Evolutionary conservation across 2,888 invertebrate species (phyloP).

Genomic region (Drosophila subsilvestris): DNA sequence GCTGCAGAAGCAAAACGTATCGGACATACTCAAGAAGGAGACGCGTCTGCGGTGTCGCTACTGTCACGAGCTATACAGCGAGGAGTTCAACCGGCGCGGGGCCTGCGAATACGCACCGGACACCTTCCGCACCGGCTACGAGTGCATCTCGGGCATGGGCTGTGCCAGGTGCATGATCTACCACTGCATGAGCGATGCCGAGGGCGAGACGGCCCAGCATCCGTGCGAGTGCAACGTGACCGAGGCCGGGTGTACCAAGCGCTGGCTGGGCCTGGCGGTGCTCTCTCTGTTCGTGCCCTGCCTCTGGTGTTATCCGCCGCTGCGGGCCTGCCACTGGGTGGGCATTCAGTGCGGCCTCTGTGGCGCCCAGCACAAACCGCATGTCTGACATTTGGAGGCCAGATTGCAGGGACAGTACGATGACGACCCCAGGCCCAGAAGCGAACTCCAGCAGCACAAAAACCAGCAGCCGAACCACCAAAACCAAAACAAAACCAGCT

Average conservation of each 20-base stretch:
- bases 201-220: constrained; percentile 93
- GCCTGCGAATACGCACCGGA: constrained; percentile 95
- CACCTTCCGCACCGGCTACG: constrained; percentile 90
- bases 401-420: constrained; percentile 81
- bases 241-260: constrained; percentile 90
- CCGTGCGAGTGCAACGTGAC: constrained; percentile 91
- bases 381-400: constrained; percentile 85
- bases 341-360: constrained; percentile 92
- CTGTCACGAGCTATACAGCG: constrained; percentile 92
- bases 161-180: constrained; percentile 96
- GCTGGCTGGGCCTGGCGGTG: constrained; percentile 94
- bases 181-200: constrained; percentile 96
- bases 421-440: constrained; percentile 77
- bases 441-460: constrained; percentile 48
- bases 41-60: constrained; percentile 86
- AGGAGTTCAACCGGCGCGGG: constrained; percentile 94
- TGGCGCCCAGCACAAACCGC: constrained; percentile 91
- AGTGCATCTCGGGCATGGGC: constrained; percentile 92
- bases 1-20: constrained; percentile 72
- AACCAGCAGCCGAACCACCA: constrained; percentile 16
- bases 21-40: constrained; percentile 81
- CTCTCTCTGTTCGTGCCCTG: constrained; percentile 95
- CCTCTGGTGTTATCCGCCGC: constrained; percentile 96
- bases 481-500: constrained; percentile 5
- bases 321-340: constrained; percentile 93